These are phyloP conservation scores for Garrulus glandarius DNA, from an alignment of 2,797 vertebrate genomes.

Conservation along the genomic window DNA sequence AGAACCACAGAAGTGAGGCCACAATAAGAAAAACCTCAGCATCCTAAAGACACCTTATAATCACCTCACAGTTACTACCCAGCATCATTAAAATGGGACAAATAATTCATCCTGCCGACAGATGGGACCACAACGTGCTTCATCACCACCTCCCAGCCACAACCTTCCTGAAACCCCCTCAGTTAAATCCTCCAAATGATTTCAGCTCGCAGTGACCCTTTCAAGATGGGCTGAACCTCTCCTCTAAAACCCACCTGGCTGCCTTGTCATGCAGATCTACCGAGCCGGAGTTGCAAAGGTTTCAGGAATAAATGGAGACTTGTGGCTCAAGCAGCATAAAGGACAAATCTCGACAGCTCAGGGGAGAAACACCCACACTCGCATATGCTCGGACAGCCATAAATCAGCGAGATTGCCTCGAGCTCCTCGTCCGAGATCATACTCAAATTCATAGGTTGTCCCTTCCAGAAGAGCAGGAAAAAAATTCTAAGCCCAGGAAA, in stretches of 20 bases:
- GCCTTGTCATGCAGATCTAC: neutral
- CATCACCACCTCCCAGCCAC: neutral
- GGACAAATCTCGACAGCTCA: neutral
- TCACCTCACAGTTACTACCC: neutral
- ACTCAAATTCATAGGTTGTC: neutral
- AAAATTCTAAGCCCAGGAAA: neutral
- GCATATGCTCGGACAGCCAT: neutral
- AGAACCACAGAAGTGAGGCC: neutral
- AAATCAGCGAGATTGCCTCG: neutral
- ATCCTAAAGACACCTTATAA: neutral
- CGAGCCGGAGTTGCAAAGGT: neutral
- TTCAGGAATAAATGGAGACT: neutral
- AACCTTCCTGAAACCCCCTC: neutral
- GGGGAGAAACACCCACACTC: neutral
- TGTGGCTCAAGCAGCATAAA: neutral
- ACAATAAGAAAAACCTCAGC: neutral
- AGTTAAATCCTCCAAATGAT: neutral
- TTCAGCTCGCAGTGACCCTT: neutral
- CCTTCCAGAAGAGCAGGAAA: neutral
- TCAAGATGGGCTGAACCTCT: neutral
- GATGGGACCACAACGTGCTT: neutral
- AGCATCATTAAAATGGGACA: accelerated
- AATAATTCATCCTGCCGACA: neutral
- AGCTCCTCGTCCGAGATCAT: neutral
- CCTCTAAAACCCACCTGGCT: neutral